Base-by-base conservation (phyloP, 1,140 invertebrate genomes). In the Charaxes varanes region DNA sequence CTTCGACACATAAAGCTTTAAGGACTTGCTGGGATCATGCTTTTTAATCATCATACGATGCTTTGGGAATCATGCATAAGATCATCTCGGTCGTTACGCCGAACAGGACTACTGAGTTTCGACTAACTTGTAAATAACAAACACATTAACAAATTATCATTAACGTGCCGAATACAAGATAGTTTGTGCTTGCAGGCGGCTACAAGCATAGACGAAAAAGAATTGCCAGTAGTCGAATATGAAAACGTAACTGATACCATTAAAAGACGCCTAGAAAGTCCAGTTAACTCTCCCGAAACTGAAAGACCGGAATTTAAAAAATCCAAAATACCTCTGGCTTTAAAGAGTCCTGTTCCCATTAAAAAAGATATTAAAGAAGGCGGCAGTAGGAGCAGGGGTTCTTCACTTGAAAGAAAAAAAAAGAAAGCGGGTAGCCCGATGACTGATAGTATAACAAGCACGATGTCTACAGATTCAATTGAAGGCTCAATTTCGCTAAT, bases 171-270 rank as follows among this genome's bases (percentile, higher is more conserved):
- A 49, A 41, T 49, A 30, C 58, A 55, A 57, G 61, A 36, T 52
- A 48, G 61, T 57, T 69, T 67, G 49, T 65, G 60, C 43, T 72
- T 72, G 51, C 71, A 72, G 69, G 63, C 64, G 41, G 66, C 49
- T 21, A 42, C 40, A 28, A 34, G 17, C 45, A 42, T 26, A 19
- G 41, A 41, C 11, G 50, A 49, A 5, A 49, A 16, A 34, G 49
- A 57, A 27, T 31, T 47, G 27, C 36, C 34, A 19, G 24, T 53
- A 22, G 42, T 65, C 26, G 70, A 71, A 32, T 85, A 85, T 54
- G 81, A 84, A 50, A 78, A 70, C 16, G 61, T 85, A 1, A 82
- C 78, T 8, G 81, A 85, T 44, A 85, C 83, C n/a, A 80, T 85
- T 37, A 85, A 83, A 48, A 59, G 83, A 40, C 70, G 83, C 0